phyloP scores from a whole-genome alignment of 2,113 vertebrate genomes.

The Maccullochella peelii region DNA sequence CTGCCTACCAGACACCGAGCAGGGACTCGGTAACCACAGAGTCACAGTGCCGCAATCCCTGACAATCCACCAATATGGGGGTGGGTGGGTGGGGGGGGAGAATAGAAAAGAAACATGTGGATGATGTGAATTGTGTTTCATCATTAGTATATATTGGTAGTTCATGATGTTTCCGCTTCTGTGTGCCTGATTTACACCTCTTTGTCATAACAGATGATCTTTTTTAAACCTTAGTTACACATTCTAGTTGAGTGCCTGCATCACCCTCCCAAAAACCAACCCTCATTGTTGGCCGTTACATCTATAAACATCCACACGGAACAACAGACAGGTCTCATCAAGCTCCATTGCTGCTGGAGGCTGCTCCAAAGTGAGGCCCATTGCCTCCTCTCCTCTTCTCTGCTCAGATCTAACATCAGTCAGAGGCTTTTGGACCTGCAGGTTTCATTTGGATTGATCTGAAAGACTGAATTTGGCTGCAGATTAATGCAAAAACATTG shows the following conservation, averaged over 20 bases:
- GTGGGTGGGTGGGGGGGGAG: too few species aligned
- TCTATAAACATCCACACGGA: conserved; percentile 8
- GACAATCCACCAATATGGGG: conserved; percentile 16
- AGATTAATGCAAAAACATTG: conserved; percentile 39
- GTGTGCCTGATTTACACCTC: neutral
- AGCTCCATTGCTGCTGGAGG: conserved; percentile 20
- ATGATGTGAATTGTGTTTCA: conserved; percentile 19
- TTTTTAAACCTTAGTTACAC: neutral
- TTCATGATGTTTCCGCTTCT: neutral
- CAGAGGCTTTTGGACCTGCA: conserved; percentile 41
- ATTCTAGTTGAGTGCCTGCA: neutral
- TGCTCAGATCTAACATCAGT: conserved; percentile 47
- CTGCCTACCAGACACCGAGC: conserved; percentile 59
- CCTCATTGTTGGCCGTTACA: neutral
- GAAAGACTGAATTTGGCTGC: conserved; percentile 45
- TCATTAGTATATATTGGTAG: conserved; percentile 1
- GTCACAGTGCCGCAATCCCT: conserved; percentile 42
- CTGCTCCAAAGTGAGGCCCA: conserved; percentile 17
- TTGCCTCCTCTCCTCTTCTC: neutral
- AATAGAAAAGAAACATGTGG: neutral
- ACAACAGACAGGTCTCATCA: conserved; percentile 28
- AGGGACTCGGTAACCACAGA: conserved; percentile 50
- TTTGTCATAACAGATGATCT: neutral
- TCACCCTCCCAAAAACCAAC: neutral
- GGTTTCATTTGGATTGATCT: conserved; percentile 49